phyloP scores from a whole-genome alignment of 2,888 invertebrate genomes.

The Dryobotodes eremita region DNA sequence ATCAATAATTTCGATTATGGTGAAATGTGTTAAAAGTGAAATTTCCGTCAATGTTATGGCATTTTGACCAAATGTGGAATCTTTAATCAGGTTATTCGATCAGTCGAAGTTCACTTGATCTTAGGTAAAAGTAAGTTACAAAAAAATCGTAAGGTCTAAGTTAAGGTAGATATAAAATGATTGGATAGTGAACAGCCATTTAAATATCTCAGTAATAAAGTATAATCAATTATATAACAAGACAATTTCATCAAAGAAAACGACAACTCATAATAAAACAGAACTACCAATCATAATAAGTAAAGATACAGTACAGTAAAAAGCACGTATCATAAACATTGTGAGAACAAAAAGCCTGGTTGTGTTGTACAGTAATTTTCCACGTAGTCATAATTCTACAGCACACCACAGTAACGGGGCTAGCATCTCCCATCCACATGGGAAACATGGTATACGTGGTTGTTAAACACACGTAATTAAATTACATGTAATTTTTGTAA shows the following conservation, averaged over 20 bases:
- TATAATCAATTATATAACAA: conserved; percentile 21
- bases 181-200: background rate
- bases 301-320: conserved; percentile 53
- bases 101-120: background rate
- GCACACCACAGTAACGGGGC: conserved; percentile 80
- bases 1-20: conserved; percentile 27
- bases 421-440: conserved; percentile 82
- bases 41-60: conserved; percentile 1
- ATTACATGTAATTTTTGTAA: conserved; percentile 66
- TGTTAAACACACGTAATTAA: conserved; percentile 64
- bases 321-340: conserved; percentile 62
- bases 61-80: conserved; percentile 5
- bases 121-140: background rate
- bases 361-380: conserved; percentile 67
- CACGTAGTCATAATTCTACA: conserved; percentile 67
- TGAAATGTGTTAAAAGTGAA: conserved; percentile 23
- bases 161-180: background rate
- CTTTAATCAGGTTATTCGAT: background rate
- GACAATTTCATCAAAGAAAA: conserved; percentile 32
- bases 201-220: conserved; percentile 9
- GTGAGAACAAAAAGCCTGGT: conserved; percentile 66
- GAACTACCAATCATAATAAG: conserved; percentile 48
- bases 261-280: conserved; percentile 36
- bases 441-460: conserved; percentile 73
- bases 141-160: background rate